phyloP scores from a whole-genome alignment of 1,140 invertebrate genomes.

The Agrypnia vestita region DNA sequence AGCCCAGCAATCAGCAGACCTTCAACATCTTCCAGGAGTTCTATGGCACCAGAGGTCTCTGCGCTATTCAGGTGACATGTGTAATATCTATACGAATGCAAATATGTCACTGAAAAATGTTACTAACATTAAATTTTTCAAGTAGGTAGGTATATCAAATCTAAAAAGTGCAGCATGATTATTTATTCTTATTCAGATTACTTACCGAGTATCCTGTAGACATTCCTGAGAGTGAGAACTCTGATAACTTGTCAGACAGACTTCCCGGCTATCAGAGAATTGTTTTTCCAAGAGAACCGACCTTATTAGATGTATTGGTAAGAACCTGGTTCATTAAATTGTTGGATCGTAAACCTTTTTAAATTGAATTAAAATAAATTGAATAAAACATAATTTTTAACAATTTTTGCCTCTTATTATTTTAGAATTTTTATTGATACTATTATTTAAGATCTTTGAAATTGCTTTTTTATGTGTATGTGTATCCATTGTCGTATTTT shows the following conservation, averaged over 20 bases:
- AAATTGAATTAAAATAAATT: too few species aligned
- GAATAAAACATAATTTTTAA: background rate
- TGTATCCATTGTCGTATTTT: too few species aligned
- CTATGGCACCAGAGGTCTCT: constrained; percentile 37
- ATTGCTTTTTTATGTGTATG: too few species aligned
- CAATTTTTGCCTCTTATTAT: too few species aligned
- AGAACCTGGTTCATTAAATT: constrained; percentile 34
- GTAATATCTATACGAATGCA: background rate
- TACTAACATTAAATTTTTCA: too few species aligned
- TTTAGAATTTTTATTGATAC: too few species aligned
- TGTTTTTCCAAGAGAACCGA: constrained; percentile 74
- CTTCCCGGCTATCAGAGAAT: constrained; percentile 71
- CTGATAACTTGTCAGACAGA: constrained; percentile 36
- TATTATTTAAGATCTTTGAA: too few species aligned
- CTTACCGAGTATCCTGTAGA: constrained; percentile 14
- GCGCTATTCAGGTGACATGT: constrained; percentile 29
- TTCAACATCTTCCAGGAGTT: constrained; percentile 34
- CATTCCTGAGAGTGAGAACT: constrained; percentile 6
- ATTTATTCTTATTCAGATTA: constrained; percentile 28
- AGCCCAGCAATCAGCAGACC: constrained; percentile 28
- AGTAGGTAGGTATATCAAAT: too few species aligned
- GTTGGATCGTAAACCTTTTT: background rate
- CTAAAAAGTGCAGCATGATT: too few species aligned
- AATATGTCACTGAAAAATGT: too few species aligned
- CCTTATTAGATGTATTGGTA: constrained; percentile 75